Conservation (phyloP, 1,140 invertebrate genomes). For the Cecropterus lyciades region DNA sequence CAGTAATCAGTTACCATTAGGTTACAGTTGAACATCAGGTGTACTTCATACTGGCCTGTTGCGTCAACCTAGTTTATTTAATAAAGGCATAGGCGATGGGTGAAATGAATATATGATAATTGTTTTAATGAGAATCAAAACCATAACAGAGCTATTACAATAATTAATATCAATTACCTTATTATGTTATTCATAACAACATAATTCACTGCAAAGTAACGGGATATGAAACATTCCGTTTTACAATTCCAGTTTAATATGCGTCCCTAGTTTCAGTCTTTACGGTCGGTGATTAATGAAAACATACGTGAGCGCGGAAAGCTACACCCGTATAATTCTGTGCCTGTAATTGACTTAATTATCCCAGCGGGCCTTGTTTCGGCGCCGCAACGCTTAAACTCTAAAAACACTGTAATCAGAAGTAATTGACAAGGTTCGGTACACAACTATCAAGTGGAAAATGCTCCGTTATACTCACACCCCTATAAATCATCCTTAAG, state of each 20-base stretch:
- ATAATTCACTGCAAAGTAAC: neutral
- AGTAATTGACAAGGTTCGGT: constrained; percentile 22
- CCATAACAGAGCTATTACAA: no score
- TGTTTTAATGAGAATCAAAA: no score
- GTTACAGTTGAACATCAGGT: no score
- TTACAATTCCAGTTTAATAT: constrained; percentile 16
- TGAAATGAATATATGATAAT: no score
- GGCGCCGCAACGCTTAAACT: constrained; percentile 16
- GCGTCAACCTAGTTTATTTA: no score
- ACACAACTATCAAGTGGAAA: constrained; percentile 26
- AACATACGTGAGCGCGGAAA: constrained; percentile 25
- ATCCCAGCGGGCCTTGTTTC: constrained; percentile 17
- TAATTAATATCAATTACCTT: neutral
- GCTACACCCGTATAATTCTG: constrained; percentile 20
- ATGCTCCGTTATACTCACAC: constrained; percentile 38
- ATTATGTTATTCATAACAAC: neutral
- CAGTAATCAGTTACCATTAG: no score
- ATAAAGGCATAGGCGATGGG: no score
- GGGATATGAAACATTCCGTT: neutral
- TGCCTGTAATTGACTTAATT: constrained; percentile 33
- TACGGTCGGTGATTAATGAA: constrained; percentile 30
- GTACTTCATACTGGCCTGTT: no score
- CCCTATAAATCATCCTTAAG: constrained; percentile 44
- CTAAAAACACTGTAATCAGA: constrained; percentile 25
- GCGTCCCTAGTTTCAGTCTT: constrained; percentile 26